Evolutionary conservation across 2,888 invertebrate genomes (phyloP).

Genomic region (Erebia aethiops): DNA sequence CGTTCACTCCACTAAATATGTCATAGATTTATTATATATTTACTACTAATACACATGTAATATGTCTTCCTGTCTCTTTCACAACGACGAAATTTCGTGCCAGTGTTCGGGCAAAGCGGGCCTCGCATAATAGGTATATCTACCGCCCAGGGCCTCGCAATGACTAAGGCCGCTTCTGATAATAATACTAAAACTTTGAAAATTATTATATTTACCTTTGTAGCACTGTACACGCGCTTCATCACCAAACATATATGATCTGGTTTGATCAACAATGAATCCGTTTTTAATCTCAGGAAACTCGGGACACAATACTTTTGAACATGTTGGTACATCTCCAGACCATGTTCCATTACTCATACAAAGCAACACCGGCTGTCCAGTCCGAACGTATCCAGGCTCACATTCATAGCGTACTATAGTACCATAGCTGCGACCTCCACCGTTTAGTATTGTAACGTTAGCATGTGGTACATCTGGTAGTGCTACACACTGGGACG

Average conservation of each 20-base stretch:
- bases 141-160: too few relatives aligned
- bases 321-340: conserved; percentile 93
- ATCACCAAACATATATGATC: conserved; percentile 92
- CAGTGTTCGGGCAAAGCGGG: too few relatives aligned
- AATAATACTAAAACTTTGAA: neutral
- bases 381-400: conserved; percentile 93
- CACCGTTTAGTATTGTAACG: conserved; percentile 93
- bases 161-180: too few relatives aligned
- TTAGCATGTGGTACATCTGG: conserved; percentile 94
- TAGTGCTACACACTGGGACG: conserved; percentile 94
- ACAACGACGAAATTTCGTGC: too few relatives aligned
- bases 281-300: conserved; percentile 94
- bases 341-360: conserved; percentile 99
- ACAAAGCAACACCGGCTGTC: conserved; percentile 94
- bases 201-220: conserved; percentile 73
- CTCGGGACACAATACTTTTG: conserved; percentile 88
- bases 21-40: too few relatives aligned
- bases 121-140: too few relatives aligned
- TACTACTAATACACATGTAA: too few relatives aligned
- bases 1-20: too few relatives aligned
- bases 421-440: conserved; percentile 96
- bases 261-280: conserved; percentile 90
- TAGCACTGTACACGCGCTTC: conserved; percentile 96
- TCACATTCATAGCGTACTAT: conserved; percentile 96
- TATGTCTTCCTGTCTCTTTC: too few relatives aligned